Conservation (phyloP, 2,797 vertebrate species). For the Bradypodion ventrale region DNA sequence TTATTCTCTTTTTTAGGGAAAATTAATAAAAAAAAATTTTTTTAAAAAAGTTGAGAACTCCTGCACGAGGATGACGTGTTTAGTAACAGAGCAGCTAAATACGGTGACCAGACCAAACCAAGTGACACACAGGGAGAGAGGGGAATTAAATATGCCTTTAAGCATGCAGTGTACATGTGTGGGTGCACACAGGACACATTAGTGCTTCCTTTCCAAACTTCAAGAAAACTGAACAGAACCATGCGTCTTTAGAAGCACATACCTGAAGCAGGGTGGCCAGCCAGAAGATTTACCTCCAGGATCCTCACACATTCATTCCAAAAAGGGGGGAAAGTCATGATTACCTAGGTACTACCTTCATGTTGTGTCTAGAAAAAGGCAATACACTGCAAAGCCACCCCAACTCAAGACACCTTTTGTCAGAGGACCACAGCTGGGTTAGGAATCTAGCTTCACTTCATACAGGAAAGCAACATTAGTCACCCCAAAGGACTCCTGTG, state of each 20-base stretch:
- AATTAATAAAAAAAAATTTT: too few relatives aligned
- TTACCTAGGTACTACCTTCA: neutral
- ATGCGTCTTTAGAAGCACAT: neutral
- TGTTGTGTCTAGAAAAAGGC: neutral
- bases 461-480: neutral
- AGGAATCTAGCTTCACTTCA: neutral
- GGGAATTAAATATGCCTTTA: neutral
- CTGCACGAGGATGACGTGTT: neutral
- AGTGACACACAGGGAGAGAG: neutral
- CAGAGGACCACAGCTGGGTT: neutral
- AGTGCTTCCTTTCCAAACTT: neutral
- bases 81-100: neutral
- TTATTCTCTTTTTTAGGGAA: too few relatives aligned
- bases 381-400: neutral
- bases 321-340: neutral
- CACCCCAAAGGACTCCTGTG: neutral
- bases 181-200: neutral
- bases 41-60: too few relatives aligned
- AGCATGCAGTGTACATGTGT: neutral
- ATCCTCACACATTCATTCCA: neutral
- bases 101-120: neutral
- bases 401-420: neutral
- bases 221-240: neutral
- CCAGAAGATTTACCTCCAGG: neutral
- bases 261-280: neutral